Conservation (phyloP, 2,113 vertebrate species). For the Ceuthmochares aereus region DNA sequence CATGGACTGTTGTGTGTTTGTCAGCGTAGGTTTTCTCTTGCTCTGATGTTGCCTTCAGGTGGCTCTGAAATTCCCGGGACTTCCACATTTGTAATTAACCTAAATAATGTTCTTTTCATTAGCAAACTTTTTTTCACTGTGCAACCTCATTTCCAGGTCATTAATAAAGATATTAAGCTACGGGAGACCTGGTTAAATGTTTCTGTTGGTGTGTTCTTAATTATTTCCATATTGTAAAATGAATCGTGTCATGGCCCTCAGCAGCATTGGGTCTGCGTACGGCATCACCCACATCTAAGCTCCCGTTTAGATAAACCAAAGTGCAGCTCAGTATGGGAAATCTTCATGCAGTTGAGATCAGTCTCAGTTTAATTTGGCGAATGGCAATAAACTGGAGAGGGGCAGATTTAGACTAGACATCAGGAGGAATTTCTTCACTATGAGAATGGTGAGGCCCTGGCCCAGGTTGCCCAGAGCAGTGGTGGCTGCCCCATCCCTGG, state of each 20-base stretch:
- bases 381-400: no score
- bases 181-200: conserved; percentile 5
- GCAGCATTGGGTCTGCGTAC: neutral
- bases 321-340: neutral
- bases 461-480: no score
- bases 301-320: neutral
- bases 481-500: no score
- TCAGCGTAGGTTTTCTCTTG: neutral
- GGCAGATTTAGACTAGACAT: no score
- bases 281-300: neutral
- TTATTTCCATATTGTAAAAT: neutral
- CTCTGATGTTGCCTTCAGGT: neutral
- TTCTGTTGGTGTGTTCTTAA: neutral
- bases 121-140: neutral
- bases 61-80: conserved; percentile 27
- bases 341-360: neutral
- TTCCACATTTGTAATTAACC: conserved; percentile 8
- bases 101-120: conserved; percentile 43
- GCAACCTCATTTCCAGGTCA: conserved; percentile 23
- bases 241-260: accelerated
- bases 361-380: neutral
- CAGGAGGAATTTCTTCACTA: no score
- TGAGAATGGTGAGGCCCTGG: no score
- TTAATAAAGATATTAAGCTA: conserved; percentile 34
- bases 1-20: neutral